phyloP scores from a whole-genome alignment of 2,113 vertebrate species.

The Lophura nycthemera region DNA sequence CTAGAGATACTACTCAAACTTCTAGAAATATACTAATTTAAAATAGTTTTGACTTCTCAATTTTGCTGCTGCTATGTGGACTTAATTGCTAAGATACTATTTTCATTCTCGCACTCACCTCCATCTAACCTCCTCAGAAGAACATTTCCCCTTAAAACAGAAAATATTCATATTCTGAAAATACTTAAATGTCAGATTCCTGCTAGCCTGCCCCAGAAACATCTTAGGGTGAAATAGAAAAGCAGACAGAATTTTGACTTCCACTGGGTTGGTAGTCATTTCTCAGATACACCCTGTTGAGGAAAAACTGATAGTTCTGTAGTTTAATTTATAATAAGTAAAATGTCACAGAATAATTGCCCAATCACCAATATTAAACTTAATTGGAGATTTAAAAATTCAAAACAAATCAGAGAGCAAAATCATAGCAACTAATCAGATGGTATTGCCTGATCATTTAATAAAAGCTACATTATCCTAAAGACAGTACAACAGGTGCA shows the following conservation, averaged over 20 bases:
- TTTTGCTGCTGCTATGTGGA: not conserved
- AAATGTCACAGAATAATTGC: not conserved
- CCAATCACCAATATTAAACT: not conserved
- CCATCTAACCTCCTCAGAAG: not conserved
- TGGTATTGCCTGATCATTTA: not conserved
- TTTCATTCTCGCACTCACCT: not conserved
- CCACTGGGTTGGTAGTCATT: not conserved
- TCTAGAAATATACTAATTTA: not conserved
- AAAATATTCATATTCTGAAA: not conserved
- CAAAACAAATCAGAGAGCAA: not conserved
- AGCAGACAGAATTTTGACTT: not conserved
- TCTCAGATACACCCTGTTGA: not conserved
- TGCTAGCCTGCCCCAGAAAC: not conserved
- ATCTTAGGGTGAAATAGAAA: not conserved
- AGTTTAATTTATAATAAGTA: not conserved
- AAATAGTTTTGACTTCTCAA: not conserved
- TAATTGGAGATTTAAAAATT: not conserved
- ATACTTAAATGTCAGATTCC: not conserved
- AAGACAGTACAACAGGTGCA: not conserved
- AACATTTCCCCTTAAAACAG: not conserved
- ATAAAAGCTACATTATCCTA: not conserved
- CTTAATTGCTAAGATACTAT: not conserved
- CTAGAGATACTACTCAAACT: not conserved
- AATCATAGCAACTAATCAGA: not conserved
- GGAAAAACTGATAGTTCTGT: not conserved